These are phyloP conservation scores for Mesaphorura yosii DNA, from an alignment of 1,140 invertebrate genomes.

Conservation along the genomic window DNA sequence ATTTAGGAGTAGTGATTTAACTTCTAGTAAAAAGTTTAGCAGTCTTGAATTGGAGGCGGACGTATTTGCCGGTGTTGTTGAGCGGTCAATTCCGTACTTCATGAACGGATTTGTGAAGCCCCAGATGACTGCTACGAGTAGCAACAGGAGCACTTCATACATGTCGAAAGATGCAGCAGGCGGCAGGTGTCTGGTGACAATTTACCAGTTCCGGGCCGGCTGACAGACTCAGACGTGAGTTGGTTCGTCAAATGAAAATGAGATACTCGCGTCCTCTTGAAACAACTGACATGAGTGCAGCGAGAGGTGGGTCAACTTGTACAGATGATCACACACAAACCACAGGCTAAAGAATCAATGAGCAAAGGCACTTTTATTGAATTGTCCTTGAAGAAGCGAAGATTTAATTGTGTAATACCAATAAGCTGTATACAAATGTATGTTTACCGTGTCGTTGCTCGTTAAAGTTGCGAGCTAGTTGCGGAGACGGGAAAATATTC, in stretches of 20 bases:
- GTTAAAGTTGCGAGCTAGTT: background rate
- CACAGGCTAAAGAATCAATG: too few relatives aligned
- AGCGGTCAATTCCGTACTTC: constrained; percentile 8
- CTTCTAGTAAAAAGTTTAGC: background rate
- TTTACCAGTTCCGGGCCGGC: background rate
- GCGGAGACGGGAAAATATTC: background rate
- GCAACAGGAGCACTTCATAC: constrained; percentile 2
- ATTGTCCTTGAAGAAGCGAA: too few relatives aligned
- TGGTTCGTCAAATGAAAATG: too few relatives aligned
- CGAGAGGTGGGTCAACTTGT: too few relatives aligned
- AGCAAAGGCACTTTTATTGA: too few relatives aligned
- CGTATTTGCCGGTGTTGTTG: background rate
- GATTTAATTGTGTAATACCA: too few relatives aligned
- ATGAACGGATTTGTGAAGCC: constrained; percentile 18
- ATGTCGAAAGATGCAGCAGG: background rate
- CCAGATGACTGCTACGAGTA: constrained; percentile 14
- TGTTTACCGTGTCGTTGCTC: too few relatives aligned
- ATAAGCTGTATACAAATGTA: too few relatives aligned
- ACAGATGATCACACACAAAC: too few relatives aligned
- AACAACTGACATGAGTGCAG: too few relatives aligned
- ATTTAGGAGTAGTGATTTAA: constrained; percentile 16
- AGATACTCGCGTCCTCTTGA: too few relatives aligned
- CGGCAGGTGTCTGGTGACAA: background rate
- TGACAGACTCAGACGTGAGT: too few relatives aligned
- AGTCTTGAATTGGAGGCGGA: constrained; percentile 1